phyloP scores from a whole-genome alignment of 2,888 invertebrate species.

The Leucophenga montana region DNA sequence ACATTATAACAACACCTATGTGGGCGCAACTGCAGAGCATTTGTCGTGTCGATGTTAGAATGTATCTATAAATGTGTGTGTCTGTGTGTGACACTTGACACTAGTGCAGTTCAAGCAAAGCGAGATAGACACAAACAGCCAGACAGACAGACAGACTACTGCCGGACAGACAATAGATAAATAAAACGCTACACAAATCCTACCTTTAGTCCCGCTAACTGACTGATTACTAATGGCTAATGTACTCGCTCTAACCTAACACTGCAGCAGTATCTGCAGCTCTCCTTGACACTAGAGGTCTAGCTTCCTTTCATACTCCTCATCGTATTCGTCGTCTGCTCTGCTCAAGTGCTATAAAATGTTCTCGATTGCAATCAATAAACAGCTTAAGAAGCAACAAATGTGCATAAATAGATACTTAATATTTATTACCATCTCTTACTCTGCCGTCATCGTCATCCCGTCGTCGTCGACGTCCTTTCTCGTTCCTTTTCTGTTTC shows the following conservation, averaged over 20 bases:
- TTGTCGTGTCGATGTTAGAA: neutral
- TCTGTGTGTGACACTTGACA: constrained; percentile 55
- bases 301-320: neutral
- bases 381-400: constrained; percentile 52
- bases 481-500: constrained; percentile 2
- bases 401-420: too few species aligned
- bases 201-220: constrained; percentile 25
- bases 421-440: constrained; percentile 31
- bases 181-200: constrained; percentile 15
- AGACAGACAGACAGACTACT: constrained; percentile 5
- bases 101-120: constrained; percentile 22
- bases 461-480: too few species aligned
- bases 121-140: neutral
- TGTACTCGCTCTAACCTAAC: neutral
- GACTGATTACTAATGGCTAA: constrained; percentile 6
- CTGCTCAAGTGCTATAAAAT: constrained; percentile 9
- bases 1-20: constrained; percentile 58
- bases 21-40: neutral
- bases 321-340: neutral
- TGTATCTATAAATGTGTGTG: neutral
- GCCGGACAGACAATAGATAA: neutral
- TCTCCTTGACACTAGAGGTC: neutral
- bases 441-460: constrained; percentile 12
- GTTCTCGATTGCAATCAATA: constrained; percentile 63
- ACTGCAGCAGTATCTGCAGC: neutral